Percentiles rank a stretch among this genome's conserved stretches.
phyloP scores from a whole-genome alignment of 2,113 vertebrate species.

The Chloroceryle aenea region DNA sequence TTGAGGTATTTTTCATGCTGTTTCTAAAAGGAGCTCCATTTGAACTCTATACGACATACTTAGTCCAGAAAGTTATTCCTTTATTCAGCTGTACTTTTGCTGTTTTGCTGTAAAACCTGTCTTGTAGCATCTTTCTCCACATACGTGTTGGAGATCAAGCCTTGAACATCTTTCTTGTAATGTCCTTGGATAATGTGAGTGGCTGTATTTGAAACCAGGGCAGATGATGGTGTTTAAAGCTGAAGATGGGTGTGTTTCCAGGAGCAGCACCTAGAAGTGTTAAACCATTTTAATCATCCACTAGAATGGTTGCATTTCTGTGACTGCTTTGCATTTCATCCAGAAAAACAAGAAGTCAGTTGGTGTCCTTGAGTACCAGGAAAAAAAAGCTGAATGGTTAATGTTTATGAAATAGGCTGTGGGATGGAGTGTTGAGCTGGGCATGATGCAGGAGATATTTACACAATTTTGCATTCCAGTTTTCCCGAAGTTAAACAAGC shows the following conservation, averaged over 20 bases:
- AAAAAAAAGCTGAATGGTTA: neutral
- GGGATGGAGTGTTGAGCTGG: neutral
- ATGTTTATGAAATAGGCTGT: neutral
- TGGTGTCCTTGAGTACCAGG: neutral
- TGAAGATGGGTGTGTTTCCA: neutral
- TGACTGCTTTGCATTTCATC: neutral
- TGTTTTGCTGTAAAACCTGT: neutral
- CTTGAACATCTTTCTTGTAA: neutral
- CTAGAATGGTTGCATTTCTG: neutral
- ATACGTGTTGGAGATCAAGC: neutral
- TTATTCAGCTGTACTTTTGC: neutral
- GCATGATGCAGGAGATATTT: accelerated
- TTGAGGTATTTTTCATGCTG: neutral
- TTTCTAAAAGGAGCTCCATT: neutral
- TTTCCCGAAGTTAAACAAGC: neutral
- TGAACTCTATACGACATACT: accelerated
- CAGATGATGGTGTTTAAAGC: neutral
- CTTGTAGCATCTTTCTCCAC: neutral
- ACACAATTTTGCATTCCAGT: neutral
- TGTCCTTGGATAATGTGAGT: accelerated
- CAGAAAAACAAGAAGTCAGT: neutral
- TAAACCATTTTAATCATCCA: neutral
- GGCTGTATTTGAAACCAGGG: accelerated
- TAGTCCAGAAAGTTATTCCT: neutral
- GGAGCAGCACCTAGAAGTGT: neutral